phyloP scores from a whole-genome alignment of 2,888 invertebrate genomes.

The Blastobasis adustella region DNA sequence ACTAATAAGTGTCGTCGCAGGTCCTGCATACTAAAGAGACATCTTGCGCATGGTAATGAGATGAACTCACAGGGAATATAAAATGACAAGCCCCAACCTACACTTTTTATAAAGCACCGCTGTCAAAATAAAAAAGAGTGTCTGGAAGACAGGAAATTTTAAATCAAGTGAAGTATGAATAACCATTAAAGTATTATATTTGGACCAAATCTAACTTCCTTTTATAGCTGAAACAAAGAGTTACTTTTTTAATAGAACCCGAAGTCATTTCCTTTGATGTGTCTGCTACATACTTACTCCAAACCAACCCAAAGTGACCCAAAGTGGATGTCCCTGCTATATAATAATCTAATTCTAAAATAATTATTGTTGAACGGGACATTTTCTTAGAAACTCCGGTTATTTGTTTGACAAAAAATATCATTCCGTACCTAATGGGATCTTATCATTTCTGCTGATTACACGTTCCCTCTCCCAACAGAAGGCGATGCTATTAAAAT shows the following conservation, averaged over 20 bases:
- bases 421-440: conserved; percentile 41
- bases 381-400: conserved; percentile 48
- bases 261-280: too few species aligned
- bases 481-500: conserved; percentile 70
- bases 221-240: too few species aligned
- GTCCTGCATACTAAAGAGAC: conserved; percentile 66
- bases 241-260: too few species aligned
- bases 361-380: conserved; percentile 23
- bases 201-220: too few species aligned
- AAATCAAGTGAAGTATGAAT: not conserved
- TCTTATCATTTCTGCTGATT: conserved; percentile 67
- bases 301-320: not conserved
- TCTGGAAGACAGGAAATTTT: not conserved
- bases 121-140: conserved; percentile 27
- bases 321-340: not conserved
- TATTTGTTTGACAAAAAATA: conserved; percentile 47
- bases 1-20: conserved; percentile 65
- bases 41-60: conserved; percentile 62
- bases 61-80: conserved; percentile 59
- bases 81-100: conserved; percentile 48
- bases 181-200: not conserved
- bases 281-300: conserved; percentile 13
- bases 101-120: conserved; percentile 46
- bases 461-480: conserved; percentile 55
- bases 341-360: not conserved